phyloP scores from a whole-genome alignment of 1,140 invertebrate species.

The Littorina saxatilis region DNA sequence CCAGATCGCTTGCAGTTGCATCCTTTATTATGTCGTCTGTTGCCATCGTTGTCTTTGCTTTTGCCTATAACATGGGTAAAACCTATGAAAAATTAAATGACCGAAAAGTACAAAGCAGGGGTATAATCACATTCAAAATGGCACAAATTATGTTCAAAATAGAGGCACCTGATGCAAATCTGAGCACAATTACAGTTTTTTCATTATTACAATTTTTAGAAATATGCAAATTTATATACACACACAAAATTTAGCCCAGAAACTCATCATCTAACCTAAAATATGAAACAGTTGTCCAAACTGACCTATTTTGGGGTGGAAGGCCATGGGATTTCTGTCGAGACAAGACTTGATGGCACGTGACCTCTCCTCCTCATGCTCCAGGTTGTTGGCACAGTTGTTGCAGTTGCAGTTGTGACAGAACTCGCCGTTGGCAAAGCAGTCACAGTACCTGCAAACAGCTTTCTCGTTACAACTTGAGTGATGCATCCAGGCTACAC shows the following conservation, averaged over 20 bases:
- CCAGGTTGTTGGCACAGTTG: constrained; percentile 98
- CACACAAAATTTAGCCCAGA: too few relatives aligned
- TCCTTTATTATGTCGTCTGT: constrained; percentile 94
- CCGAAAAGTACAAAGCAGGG: neutral
- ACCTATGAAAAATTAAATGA: neutral
- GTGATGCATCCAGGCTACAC: constrained; percentile 9
- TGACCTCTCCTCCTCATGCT: constrained; percentile 96
- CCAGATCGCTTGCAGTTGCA: constrained; percentile 99
- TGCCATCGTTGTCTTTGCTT: constrained; percentile 68
- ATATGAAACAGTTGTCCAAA: too few relatives aligned
- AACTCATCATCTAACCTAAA: too few relatives aligned
- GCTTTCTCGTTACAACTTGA: neutral
- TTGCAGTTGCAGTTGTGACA: constrained; percentile 99
- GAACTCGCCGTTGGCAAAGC: constrained; percentile 99
- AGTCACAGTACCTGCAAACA: constrained; percentile 93
- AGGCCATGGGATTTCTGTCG: constrained; percentile 95
- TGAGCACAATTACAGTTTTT: too few relatives aligned
- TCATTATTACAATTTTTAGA: too few relatives aligned
- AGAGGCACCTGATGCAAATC: too few relatives aligned
- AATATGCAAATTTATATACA: too few relatives aligned
- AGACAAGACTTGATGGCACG: constrained; percentile 94
- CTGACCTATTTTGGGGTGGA: constrained; percentile 99
- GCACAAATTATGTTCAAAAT: too few relatives aligned
- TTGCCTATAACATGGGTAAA: constrained; percentile 67
- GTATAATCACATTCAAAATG: too few relatives aligned